A percentile compares a stretch with the other conserved stretches of the same genome.
Conservation (phyloP, 1,140 invertebrate genomes). For the Drosophila nigromelanica region DNA sequence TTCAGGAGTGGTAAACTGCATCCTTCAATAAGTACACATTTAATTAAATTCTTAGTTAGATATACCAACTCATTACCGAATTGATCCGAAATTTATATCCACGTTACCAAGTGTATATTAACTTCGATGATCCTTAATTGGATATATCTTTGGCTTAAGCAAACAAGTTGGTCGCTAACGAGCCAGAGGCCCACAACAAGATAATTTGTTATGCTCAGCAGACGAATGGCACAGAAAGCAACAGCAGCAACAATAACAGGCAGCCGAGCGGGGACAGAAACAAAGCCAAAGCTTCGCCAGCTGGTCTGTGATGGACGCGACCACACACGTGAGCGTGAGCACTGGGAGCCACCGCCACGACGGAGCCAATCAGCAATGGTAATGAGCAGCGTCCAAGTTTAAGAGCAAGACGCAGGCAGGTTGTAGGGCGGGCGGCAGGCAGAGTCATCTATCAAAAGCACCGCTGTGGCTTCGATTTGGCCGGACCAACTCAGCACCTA, state of each 20-base stretch:
- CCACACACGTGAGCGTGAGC: constrained; percentile 65
- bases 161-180: constrained; percentile 74
- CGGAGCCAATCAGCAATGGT: constrained; percentile 69
- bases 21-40: neutral
- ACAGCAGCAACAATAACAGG: constrained; percentile 28
- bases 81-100: neutral
- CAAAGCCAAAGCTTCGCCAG: constrained; percentile 32
- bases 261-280: constrained; percentile 9
- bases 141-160: constrained; percentile 45
- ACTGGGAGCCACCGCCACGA: constrained; percentile 30
- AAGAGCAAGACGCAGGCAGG: constrained; percentile 20
- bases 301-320: constrained; percentile 66
- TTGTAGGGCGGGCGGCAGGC: constrained; percentile 13
- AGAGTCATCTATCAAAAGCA: constrained; percentile 73
- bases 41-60: neutral
- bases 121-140: constrained; percentile 33
- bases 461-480: constrained; percentile 70
- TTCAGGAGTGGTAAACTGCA: no score
- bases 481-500: constrained; percentile 32
- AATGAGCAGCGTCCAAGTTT: constrained; percentile 56
- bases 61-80: neutral
- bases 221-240: constrained; percentile 45
- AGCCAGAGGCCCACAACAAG: constrained; percentile 68
- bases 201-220: constrained; percentile 73
- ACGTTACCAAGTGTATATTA: constrained; percentile 45